phyloP scores from a whole-genome alignment of 2,113 vertebrate species.

The Indicator maculatus region DNA sequence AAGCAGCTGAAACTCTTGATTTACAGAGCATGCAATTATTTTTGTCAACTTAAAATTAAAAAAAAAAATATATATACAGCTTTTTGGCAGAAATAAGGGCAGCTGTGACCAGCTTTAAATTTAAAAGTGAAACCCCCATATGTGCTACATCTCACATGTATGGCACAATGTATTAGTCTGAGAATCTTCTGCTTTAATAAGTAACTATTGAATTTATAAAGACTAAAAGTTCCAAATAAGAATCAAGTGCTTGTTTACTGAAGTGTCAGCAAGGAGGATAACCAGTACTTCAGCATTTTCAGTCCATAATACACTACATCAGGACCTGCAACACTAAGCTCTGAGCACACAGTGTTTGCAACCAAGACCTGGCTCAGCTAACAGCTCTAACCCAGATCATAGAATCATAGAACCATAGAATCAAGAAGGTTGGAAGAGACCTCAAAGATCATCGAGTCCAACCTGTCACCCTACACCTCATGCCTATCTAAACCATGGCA shows the following conservation, averaged over 20 bases:
- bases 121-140: neutral
- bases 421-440: too few relatives aligned
- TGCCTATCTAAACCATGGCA: too few relatives aligned
- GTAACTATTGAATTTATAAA: neutral
- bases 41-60: neutral
- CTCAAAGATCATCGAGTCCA: too few relatives aligned
- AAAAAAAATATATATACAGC: neutral
- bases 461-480: too few relatives aligned
- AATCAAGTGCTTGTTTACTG: neutral
- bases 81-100: neutral
- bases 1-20: neutral
- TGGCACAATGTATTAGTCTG: neutral
- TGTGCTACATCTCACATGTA: neutral
- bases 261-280: neutral
- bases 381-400: neutral
- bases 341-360: neutral
- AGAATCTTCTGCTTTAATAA: neutral
- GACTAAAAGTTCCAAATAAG: neutral
- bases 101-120: neutral
- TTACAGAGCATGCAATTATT: neutral
- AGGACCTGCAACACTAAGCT: neutral
- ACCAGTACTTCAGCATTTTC: neutral
- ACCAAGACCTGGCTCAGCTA: neutral
- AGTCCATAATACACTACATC: neutral
- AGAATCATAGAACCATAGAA: too few relatives aligned